Evolutionary conservation across 2,888 invertebrate genomes (phyloP).

Genomic region (Malthinus flaveolus): DNA sequence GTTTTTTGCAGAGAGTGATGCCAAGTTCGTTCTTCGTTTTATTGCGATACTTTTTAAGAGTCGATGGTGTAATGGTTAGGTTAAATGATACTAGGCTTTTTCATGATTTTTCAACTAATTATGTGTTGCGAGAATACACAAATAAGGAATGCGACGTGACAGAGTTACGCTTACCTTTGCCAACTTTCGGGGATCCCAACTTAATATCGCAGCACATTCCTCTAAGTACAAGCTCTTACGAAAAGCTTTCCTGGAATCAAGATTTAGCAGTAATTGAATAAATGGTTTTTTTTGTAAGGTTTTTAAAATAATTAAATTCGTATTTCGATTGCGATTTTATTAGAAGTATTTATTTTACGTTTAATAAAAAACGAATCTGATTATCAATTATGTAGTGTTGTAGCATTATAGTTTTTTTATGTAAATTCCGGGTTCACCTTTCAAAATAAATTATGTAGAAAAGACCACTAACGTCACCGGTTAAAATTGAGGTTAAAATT

Average conservation of each 20-base stretch:
- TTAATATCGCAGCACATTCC: constrained; percentile 69
- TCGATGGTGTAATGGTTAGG: constrained; percentile 89
- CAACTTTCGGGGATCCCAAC: constrained; percentile 68
- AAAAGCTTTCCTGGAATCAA: constrained; percentile 48
- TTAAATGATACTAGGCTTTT: constrained; percentile 88
- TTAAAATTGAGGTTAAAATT: too few species aligned
- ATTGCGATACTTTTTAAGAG: constrained; percentile 87
- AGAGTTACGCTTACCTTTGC: constrained; percentile 66
- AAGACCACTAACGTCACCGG: too few species aligned
- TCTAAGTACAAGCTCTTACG: constrained; percentile 54
- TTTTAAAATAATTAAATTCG: too few species aligned
- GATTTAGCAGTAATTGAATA: too few species aligned
- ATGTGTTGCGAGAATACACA: constrained; percentile 81
- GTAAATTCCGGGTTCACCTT: too few species aligned
- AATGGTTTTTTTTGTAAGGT: too few species aligned
- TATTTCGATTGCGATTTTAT: too few species aligned
- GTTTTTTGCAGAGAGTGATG: constrained; percentile 85
- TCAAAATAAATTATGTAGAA: too few species aligned
- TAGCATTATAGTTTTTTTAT: too few species aligned
- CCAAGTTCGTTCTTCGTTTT: constrained; percentile 90
- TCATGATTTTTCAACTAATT: constrained; percentile 75
- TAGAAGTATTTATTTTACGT: too few species aligned
- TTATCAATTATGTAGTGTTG: too few species aligned
- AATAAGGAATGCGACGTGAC: constrained; percentile 74
- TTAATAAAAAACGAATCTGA: too few species aligned